Conservation (phyloP, 2,113 vertebrate species). For the Eurystomus gularis region DNA sequence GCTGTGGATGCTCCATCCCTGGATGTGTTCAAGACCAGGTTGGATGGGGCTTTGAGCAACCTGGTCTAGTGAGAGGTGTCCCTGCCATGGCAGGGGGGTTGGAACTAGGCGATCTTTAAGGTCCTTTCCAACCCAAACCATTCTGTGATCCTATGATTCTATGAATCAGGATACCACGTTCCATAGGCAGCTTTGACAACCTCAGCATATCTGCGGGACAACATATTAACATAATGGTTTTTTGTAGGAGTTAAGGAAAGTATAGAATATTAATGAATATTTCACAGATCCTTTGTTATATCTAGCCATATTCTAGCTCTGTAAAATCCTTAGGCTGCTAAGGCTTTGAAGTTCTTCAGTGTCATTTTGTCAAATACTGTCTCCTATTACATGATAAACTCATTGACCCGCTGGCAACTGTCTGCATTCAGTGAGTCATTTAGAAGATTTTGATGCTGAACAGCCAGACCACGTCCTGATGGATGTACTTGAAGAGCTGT, state of each 20-base stretch:
- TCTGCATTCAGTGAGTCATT: background rate
- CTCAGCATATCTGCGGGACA: background rate
- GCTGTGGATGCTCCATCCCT: no score
- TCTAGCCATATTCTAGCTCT: background rate
- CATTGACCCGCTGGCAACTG: background rate
- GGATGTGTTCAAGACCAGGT: no score
- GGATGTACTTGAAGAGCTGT: background rate
- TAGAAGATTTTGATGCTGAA: background rate
- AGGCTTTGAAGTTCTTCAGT: background rate
- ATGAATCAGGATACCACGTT: background rate
- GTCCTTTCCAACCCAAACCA: no score
- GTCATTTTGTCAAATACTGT: background rate
- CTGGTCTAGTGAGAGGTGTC: no score
- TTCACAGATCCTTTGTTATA: background rate
- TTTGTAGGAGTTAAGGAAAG: background rate
- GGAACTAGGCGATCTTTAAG: no score
- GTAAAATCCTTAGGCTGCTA: background rate
- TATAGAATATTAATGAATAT: background rate
- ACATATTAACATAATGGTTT: background rate
- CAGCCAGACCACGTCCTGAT: background rate
- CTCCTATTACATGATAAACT: background rate
- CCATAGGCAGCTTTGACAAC: background rate
- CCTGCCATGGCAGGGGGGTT: no score
- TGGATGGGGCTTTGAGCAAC: no score
- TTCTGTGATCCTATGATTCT: no score